Base-by-base conservation (phyloP, 1,140 invertebrate species). In the Dreissena polymorpha region DNA sequence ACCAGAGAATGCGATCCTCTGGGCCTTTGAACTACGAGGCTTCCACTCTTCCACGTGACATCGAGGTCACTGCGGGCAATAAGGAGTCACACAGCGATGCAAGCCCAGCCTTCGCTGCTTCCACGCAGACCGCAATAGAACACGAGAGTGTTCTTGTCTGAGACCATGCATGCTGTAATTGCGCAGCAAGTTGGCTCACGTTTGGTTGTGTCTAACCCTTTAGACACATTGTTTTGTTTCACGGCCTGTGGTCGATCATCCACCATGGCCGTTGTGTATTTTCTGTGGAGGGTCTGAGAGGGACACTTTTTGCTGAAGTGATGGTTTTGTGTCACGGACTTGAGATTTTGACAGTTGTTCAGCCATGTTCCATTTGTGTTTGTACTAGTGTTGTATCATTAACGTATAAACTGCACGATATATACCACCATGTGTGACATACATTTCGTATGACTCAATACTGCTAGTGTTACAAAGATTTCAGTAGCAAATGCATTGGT, bases 141-240 rank as follows among this genome's bases (percentile, higher is more conserved):
- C 79, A 82, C 2, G 79, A 82, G 53, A 74, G 79, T 67, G 79
- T 82, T 39, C 60, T 82, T 50, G 79, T 82, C 65, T 82, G 79
- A 82, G 65, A 64, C 69, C 50, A 29, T 64, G 70, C 71, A 12
- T 10, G 16, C 70, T 13, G 64, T n/a, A n/a, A n/a, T n/a, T n/a
- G n/a, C n/a, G 71, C 49, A 51, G 27, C 57, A 74, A 29, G 23
- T 51, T 53, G 60, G 79, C 67, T 72, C 51, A 60, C 63, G 68
- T 60, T 79, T 71, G 71, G 68, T 64, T 39, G 77, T 82, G 79
- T 82, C 79, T 82, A 78, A 73, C 79, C 72, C 79, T n/a, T 72
- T 74, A 82, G 79, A 74, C 79, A 82, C 79, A 64, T 73, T 72
- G 70, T 50, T 68, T 73, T 29, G 57, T 64, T 65, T 3, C 25